These are phyloP conservation scores for Proisotoma minuta DNA, from an alignment of 2,888 invertebrate species.

Conservation along the genomic window DNA sequence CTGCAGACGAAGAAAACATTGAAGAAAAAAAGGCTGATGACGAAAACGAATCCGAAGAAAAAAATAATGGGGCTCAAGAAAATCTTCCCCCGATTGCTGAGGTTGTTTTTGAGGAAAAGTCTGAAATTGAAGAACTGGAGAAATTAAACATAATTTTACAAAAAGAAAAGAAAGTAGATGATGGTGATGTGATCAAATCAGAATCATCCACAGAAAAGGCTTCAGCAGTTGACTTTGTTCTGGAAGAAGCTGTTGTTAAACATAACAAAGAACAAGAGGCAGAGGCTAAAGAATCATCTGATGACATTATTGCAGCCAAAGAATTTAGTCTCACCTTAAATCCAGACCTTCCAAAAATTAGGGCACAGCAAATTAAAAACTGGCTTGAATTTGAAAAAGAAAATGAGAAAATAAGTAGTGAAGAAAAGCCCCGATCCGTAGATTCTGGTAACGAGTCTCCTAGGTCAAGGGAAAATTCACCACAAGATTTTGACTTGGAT, in stretches of 20 bases:
- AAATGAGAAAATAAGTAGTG: neutral
- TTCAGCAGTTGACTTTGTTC: conserved; percentile 22
- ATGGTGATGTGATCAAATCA: too few species aligned
- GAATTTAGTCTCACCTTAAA: conserved; percentile 21
- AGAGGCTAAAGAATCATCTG: too few species aligned
- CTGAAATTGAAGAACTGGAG: too few species aligned
- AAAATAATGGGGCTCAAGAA: neutral
- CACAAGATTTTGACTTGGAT: conserved; percentile 10
- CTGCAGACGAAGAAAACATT: neutral
- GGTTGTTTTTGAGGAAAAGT: neutral
- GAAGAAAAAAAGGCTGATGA: neutral
- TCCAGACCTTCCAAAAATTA: conserved; percentile 33
- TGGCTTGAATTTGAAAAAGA: conserved; percentile 32
- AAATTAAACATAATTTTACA: too few species aligned
- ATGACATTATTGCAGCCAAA: too few species aligned
- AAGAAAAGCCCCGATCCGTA: conserved; percentile 1
- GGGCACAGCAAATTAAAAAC: conserved; percentile 32
- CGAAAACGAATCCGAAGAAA: neutral
- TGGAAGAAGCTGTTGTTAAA: conserved; percentile 2
- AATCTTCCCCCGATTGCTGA: neutral
- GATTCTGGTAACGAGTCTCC: too few species aligned
- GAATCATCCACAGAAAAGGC: too few species aligned
- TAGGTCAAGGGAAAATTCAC: neutral
- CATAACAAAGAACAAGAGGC: too few species aligned
- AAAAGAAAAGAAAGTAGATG: too few species aligned